phyloP scores from a whole-genome alignment of 2,797 vertebrate species.

The Hylomyscus alleni region DNA sequence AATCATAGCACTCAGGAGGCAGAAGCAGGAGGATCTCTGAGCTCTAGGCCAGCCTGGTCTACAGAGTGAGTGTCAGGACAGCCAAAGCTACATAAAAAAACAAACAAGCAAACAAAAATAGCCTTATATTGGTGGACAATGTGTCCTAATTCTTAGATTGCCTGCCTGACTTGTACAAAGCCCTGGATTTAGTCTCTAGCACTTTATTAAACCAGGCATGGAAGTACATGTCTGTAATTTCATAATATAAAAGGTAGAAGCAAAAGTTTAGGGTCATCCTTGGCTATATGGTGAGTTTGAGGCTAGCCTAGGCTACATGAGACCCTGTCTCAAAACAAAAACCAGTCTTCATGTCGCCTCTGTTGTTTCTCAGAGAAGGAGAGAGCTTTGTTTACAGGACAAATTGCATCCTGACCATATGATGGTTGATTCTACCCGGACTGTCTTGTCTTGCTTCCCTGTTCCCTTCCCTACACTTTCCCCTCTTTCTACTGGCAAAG shows the following conservation, averaged over 20 bases:
- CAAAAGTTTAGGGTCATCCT: neutral
- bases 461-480: neutral
- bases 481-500: neutral
- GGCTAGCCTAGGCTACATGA: neutral
- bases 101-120: neutral
- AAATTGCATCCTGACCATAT: neutral
- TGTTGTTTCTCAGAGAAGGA: neutral
- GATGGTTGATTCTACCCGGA: neutral
- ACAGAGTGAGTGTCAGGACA: neutral
- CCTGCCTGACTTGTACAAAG: neutral
- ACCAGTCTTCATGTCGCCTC: neutral
- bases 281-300: neutral
- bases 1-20: neutral
- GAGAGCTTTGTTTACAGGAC: slow-evolving; percentile 16
- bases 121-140: neutral
- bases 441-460: neutral
- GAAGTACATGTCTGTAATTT: neutral
- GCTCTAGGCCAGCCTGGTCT: neutral
- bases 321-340: neutral
- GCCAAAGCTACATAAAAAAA: neutral
- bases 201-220: neutral
- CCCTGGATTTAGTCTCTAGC: neutral
- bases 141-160: neutral
- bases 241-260: neutral
- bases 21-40: neutral